These are phyloP conservation scores for Fulica atra DNA, from an alignment of 2,113 vertebrate genomes.

Conservation along the genomic window DNA sequence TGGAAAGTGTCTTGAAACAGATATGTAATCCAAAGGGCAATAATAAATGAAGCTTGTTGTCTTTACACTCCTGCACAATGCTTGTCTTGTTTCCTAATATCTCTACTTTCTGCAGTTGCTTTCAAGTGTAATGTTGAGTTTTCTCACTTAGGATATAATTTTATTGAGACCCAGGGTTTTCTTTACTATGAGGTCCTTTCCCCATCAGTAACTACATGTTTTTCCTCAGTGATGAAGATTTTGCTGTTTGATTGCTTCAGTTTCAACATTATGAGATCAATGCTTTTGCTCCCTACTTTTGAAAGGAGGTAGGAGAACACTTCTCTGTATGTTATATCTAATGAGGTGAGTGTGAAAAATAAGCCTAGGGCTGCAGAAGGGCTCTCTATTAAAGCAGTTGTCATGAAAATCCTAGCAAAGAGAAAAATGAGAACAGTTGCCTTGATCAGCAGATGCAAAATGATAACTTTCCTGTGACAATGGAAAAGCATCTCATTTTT, in stretches of 20 bases:
- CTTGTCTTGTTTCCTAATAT: background rate
- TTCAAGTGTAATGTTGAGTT: background rate
- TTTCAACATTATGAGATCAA: background rate
- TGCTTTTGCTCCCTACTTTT: background rate
- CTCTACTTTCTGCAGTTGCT: background rate
- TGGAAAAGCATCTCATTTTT: background rate
- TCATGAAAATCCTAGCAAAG: conserved; percentile 20
- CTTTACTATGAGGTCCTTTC: background rate
- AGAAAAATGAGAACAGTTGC: conserved; percentile 49
- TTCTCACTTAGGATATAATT: background rate
- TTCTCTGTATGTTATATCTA: background rate
- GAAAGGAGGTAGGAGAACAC: background rate
- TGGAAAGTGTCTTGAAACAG: background rate
- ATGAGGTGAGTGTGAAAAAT: background rate
- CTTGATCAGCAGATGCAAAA: conserved; percentile 44
- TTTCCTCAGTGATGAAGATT: background rate
- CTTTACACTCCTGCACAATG: background rate
- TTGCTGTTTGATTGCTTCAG: background rate
- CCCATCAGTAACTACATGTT: background rate
- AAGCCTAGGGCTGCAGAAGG: background rate
- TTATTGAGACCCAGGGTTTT: background rate
- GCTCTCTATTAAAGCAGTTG: conserved; percentile 23
- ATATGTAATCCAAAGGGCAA: background rate
- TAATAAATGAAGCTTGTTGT: background rate
- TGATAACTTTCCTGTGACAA: conserved; percentile 18